Evolutionary conservation across 2,797 vertebrate genomes (phyloP).

Genomic region (Allobates femoralis): DNA sequence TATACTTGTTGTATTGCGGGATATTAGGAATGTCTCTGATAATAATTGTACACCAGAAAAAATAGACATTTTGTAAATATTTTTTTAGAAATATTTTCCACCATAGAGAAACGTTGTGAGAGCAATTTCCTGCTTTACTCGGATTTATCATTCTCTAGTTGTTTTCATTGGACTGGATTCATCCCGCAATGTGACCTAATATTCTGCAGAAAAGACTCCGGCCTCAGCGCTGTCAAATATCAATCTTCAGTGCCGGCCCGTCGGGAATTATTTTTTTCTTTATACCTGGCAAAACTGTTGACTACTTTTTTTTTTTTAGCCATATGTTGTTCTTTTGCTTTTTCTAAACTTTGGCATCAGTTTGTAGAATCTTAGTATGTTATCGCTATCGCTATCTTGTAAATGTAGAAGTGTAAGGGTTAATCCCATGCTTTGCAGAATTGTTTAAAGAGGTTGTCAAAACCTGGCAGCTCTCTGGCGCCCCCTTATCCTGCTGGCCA

Average conservation of each 20-base stretch:
- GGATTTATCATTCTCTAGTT: slow-evolving; percentile 15
- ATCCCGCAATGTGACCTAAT: slow-evolving; percentile 15
- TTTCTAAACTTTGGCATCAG: no score
- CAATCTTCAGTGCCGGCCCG: background rate
- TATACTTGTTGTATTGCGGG: background rate
- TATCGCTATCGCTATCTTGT: no score
- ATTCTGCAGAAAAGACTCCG: background rate
- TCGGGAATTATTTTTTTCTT: background rate
- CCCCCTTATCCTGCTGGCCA: no score
- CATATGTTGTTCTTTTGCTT: no score
- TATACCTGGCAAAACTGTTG: background rate
- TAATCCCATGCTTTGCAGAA: no score
- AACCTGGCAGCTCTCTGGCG: no score
- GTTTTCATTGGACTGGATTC: slow-evolving; percentile 32
- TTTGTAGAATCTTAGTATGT: no score
- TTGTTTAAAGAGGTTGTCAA: no score
- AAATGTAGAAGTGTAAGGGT: no score
- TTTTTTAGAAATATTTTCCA: slow-evolving; percentile 35
- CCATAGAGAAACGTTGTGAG: background rate
- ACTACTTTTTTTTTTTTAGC: no score
- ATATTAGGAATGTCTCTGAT: background rate
- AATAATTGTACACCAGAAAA: background rate
- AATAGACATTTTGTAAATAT: slow-evolving; percentile 7
- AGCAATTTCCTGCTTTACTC: background rate
- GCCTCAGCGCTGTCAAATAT: background rate